phyloP scores from a whole-genome alignment of 2,888 invertebrate species.

The Pammene fasciana region DNA sequence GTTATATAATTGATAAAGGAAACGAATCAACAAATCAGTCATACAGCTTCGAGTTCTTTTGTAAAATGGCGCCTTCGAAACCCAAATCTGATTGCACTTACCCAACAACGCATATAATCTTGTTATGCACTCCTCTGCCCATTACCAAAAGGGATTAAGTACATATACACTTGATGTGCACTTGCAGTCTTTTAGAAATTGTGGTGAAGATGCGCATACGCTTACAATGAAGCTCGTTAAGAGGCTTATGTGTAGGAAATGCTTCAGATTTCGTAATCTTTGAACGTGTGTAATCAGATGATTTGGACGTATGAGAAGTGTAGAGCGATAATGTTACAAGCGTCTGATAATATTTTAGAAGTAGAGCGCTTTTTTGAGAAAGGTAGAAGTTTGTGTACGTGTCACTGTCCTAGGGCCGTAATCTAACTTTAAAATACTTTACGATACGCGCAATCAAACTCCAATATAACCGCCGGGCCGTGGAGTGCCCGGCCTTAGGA shows the following conservation, averaged over 20 bases:
- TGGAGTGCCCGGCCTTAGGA: too few relatives aligned
- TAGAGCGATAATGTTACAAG: slow-evolving; percentile 42
- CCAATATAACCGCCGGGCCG: too few relatives aligned
- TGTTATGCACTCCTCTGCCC: slow-evolving; percentile 17
- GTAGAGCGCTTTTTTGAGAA: too few relatives aligned
- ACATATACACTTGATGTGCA: not conserved
- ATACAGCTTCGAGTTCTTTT: too few relatives aligned
- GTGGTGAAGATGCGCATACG: slow-evolving; percentile 13
- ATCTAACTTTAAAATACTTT: too few relatives aligned
- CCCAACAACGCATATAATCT: slow-evolving; percentile 18
- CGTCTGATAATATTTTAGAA: too few relatives aligned
- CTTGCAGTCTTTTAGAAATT: not conserved
- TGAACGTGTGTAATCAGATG: slow-evolving; percentile 57
- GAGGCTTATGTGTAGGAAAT: slow-evolving; percentile 54
- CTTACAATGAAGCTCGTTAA: slow-evolving; percentile 65
- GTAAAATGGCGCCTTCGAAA: not conserved
- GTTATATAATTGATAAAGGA: too few relatives aligned
- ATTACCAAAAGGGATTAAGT: not conserved
- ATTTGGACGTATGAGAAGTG: slow-evolving; percentile 41
- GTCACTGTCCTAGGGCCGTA: too few relatives aligned
- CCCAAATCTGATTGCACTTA: slow-evolving; percentile 17
- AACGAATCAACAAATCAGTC: too few relatives aligned
- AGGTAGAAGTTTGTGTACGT: too few relatives aligned
- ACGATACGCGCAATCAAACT: too few relatives aligned
- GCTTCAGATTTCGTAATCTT: slow-evolving; percentile 62